These are phyloP conservation scores for Acanthoscelides obtectus DNA, from an alignment of 2,888 invertebrate genomes.

Conservation along the genomic window DNA sequence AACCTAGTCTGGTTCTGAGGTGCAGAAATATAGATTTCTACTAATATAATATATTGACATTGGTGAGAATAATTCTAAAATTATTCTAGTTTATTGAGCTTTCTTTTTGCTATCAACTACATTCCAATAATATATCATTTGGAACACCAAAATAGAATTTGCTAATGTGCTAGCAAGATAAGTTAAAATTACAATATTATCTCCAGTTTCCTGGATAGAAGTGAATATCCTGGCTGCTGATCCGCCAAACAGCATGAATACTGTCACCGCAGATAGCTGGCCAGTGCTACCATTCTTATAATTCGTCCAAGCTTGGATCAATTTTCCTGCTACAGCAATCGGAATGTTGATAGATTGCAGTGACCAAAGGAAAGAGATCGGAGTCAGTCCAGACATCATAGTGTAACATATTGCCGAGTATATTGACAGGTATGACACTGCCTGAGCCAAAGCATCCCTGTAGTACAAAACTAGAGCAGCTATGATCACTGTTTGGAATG, in stretches of 20 bases:
- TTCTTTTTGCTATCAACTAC: slow-evolving; percentile 46
- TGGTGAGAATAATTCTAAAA: neutral
- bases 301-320: slow-evolving; percentile 84
- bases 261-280: slow-evolving; percentile 88
- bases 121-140: slow-evolving; percentile 84
- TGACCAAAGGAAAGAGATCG: slow-evolving; percentile 70
- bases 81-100: slow-evolving; percentile 6
- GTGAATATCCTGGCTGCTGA: slow-evolving; percentile 94
- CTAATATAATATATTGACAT: neutral
- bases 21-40: neutral
- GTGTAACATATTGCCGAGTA: slow-evolving; percentile 59
- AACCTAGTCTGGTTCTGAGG: too few species aligned
- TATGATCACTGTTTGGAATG: slow-evolving; percentile 82
- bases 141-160: slow-evolving; percentile 79
- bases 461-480: slow-evolving; percentile 80
- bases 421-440: slow-evolving; percentile 57
- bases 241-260: slow-evolving; percentile 80
- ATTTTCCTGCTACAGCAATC: slow-evolving; percentile 79
- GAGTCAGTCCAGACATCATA: slow-evolving; percentile 69
- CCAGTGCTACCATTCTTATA: slow-evolving; percentile 88
- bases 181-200: slow-evolving; percentile 75
- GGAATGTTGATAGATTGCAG: slow-evolving; percentile 73
- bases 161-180: slow-evolving; percentile 70
- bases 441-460: slow-evolving; percentile 56
- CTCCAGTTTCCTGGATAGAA: slow-evolving; percentile 96